Evolutionary conservation across 1,140 invertebrate species (phyloP), one percentile per base, ranked within the genome.

Genomic region (Frieseomelitta varia): DNA sequence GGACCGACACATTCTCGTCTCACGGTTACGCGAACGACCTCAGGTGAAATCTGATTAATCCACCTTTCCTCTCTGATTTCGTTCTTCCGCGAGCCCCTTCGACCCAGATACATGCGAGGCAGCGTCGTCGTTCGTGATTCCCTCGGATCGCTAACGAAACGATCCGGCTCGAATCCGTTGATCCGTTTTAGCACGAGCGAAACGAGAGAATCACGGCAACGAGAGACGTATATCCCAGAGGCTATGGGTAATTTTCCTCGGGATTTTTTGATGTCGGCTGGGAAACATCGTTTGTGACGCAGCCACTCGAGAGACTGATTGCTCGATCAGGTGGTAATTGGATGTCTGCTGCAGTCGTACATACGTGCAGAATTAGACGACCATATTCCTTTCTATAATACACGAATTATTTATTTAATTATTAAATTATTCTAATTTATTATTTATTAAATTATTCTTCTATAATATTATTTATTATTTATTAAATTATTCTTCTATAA

Each of bases 21-120:
- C 65, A 68, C 81, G 81, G 56, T 78, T 69, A 53, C 34, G 30
- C 30, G 34, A 34, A 3, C 58, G 65, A 77, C 63, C 74, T 83
- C 81, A 47, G 63, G n/a, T 78, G 81, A 69, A 83, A 83, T 78
- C 74, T 69, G 63, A 68, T 83, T 78, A 83, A 69, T 83, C 65
- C 47, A 30, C 53, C 74, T 77, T 83, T 78, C 53, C 56, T 78
- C 65, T 69, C n/a, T 47, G 74, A 83, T 78, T 69, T 78, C 30
- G 58, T 75, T 65, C 58, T 53, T 11, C 58, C 71, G 15, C 39
- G 47, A 74, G 24, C 72, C 21, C 19, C 51, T 68, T 10, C 51
- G 74, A 82, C 72, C 80, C 73, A 77, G 61, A 69, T 77, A 76
- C 68, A 34, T 30, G n/a, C 34, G 71, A 53, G 30, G 39, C 39